Evolutionary conservation across 30 jellyfish, hydroid and myxozoan species (phyloP).

Genomic region (Cassiopea xamachana): DNA sequence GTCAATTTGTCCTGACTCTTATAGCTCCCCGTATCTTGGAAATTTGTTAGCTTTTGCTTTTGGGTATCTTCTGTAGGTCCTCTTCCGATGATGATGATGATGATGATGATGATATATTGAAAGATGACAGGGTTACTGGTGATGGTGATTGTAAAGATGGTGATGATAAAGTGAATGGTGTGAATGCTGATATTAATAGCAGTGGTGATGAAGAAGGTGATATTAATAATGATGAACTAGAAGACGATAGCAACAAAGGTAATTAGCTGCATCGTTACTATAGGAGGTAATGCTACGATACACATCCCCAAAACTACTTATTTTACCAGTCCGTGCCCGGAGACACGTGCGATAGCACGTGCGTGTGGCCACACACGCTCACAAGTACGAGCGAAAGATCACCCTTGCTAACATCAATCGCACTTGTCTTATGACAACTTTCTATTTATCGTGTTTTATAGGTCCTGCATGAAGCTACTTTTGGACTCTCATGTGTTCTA

Average conservation of each 20-base stretch:
- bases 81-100: conserved; percentile 5
- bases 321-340: no score
- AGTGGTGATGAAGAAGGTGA: conserved; percentile 1
- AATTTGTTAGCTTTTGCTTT: not conserved
- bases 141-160: not conserved
- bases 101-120: not conserved
- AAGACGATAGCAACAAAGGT: not conserved
- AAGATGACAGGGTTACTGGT: not conserved
- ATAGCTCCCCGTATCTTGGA: not conserved
- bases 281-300: no score
- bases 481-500: no score
- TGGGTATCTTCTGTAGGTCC: not conserved
- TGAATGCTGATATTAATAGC: not conserved
- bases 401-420: no score
- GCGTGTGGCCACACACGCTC: no score
- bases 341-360: no score
- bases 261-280: not conserved
- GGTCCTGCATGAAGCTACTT: no score
- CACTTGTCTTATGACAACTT: no score
- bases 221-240: not conserved
- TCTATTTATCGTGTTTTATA: no score
- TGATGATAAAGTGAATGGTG: not conserved
- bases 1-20: no score
- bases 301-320: no score
- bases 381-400: no score